Base-by-base conservation (phyloP, 1,140 invertebrate genomes). In the Littorina saxatilis region DNA sequence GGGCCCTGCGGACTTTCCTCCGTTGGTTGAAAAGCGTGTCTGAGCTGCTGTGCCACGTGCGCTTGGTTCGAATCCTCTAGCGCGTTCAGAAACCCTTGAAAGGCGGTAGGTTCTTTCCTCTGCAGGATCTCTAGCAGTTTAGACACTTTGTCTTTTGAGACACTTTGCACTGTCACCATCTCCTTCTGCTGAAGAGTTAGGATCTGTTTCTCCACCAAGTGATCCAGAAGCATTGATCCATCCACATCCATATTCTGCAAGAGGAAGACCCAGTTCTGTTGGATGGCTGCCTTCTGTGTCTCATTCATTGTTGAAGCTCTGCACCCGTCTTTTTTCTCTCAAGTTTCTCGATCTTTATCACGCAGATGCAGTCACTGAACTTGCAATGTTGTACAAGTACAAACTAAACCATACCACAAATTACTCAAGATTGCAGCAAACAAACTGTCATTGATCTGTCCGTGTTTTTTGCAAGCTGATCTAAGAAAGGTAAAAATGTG, bases 261-360 rank as follows among this genome's bases (percentile, higher is more conserved):
- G 2, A 77, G 29, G 35, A 23, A 77, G 0, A 50, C 37, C 50
- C 74, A 77, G 52, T 55, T 77, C 17, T 20, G 23, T 37, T 40
- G 29, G 15, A 77, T 58, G 13, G 35, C 74, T 39, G 4, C 20
- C 39, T 61, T 77, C 74, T 77, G 74, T 9, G 23, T 13, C 37
- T 55, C 11, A 35, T 77, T 58, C 74, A 77, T 77, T 61, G 32
- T 77, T 15, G 61, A 35, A 23, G n/a, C n/a, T n/a, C n/a, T n/a
- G n/a, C n/a, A n/a, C n/a, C n/a, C n/a, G n/a, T n/a, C n/a, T n/a
- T n/a, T n/a, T n/a, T n/a, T n/a, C n/a, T n/a, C n/a, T n/a, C n/a
- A n/a, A n/a, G n/a, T n/a, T n/a, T n/a, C n/a, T n/a, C n/a, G n/a
- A n/a, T n/a, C n/a, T n/a, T n/a, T n/a, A 61, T 27, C 55, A 61